Percentiles rank a stretch among this genome's conserved stretches.
Evolutionary conservation across 2,113 vertebrate species (phyloP).

Genomic region (Elachura formosa): DNA sequence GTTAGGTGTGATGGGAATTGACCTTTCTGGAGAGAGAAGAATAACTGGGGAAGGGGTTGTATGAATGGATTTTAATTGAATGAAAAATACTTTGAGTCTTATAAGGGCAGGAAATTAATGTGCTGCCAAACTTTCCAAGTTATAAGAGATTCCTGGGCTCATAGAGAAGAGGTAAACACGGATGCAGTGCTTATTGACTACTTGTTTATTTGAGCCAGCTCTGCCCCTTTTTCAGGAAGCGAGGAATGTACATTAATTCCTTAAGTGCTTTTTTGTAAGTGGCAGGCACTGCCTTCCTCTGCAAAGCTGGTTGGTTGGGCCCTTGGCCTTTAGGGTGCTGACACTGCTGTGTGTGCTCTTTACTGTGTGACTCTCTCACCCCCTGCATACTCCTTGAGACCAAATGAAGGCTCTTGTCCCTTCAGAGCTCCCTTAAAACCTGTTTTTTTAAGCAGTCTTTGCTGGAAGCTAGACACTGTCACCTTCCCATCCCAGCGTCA

Average conservation of each 20-base stretch:
- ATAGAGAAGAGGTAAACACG: not conserved
- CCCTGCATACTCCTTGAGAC: not conserved
- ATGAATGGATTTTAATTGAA: not conserved
- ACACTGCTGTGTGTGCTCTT: not conserved
- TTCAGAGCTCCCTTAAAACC: not conserved
- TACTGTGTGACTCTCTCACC: not conserved
- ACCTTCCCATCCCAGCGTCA: not conserved
- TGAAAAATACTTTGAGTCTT: not conserved
- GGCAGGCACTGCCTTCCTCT: not conserved
- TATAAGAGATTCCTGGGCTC: not conserved
- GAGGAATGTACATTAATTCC: not conserved
- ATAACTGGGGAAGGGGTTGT: not conserved
- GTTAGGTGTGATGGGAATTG: not conserved
- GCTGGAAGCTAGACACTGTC: not conserved
- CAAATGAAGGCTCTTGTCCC: not conserved
- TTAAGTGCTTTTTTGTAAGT: not conserved
- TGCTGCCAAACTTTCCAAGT: not conserved
- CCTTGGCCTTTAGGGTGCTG: not conserved
- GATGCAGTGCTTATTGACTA: not conserved
- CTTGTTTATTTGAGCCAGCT: not conserved
- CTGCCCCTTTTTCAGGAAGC: not conserved
- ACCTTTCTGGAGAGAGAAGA: not conserved
- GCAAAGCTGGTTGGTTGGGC: not conserved
- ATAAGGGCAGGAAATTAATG: not conserved
- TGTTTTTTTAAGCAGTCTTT: not conserved